Evolutionary conservation across 2,888 invertebrate genomes (phyloP), one percentile per base, ranked within the genome.

Genomic region (Thymelicus acteon): DNA sequence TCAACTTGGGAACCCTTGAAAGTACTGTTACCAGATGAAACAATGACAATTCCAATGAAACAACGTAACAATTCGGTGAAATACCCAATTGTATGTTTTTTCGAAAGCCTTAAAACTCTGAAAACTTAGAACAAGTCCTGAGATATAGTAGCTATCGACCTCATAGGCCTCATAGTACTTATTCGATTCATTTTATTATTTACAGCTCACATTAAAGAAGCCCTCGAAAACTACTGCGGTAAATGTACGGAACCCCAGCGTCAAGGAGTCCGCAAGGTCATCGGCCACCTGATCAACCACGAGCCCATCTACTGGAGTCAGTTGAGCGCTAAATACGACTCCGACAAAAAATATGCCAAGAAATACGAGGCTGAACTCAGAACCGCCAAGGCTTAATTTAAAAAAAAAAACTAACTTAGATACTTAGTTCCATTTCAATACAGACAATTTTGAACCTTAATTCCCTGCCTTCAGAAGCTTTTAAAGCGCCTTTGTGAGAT

Each of bases 181-280:
- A 31, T 31, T 12, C 8, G 2, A 52, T 2, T 8, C 19, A 52
- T 44, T 13, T 57, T 3, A 24, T 49, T 63, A 8, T 24, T 67
- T 62, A 10, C 83, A 92, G 91, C 83, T 49, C 87, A 90, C 78
- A 84, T 90, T 47, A 76, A 60, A 81, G 92, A 93, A 19, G 92
- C 92, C 0, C 73, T 93, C 2, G 85, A 87, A 72, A 88, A 83
- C 47, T 77, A 84, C 70, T 93, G 94, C 76, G 81, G 73, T 0
- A 89, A 87, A 67, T 94, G 93, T 74, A 90, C 89, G 0, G 78
- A 83, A 0, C 68, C 77, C 0, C 93, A 94, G 69, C 77, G 79
- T 1, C 31, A 73, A 0, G 84, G 82, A 0, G 84, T 85, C 4
- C 82, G 80, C 0, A 75, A 74, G 0, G 85, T 93, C 19, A 87